Evolutionary conservation across 2,797 vertebrate genomes (phyloP).

Genomic region (Periophthalmus magnuspinnatus): DNA sequence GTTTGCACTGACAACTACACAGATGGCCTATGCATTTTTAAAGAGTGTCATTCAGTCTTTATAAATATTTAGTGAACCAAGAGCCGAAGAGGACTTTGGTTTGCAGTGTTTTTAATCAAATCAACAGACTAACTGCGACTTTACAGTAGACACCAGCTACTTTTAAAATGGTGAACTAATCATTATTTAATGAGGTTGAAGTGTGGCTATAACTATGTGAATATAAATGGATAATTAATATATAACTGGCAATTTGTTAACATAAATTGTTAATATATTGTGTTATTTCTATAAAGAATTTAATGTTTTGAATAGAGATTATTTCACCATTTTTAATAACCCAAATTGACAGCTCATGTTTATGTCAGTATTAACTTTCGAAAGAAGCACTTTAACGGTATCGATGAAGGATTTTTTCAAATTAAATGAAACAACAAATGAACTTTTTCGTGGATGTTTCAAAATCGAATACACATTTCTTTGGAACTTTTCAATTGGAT

Average conservation of each 20-base stretch:
- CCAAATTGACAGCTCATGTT: conserved; percentile 1
- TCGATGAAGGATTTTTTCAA: conserved; percentile 13
- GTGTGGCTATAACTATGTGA: not conserved
- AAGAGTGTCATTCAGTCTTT: conserved; percentile 46
- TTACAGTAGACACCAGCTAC: conserved; percentile 24
- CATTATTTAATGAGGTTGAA: conserved; percentile 26
- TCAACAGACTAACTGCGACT: conserved; percentile 14
- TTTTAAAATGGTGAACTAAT: conserved; percentile 53
- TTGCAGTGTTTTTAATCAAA: conserved; percentile 22
- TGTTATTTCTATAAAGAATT: not conserved
- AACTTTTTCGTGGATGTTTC: not conserved
- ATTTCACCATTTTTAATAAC: conserved; percentile 38
- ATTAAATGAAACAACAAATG: not conserved
- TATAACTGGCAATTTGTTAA: not conserved
- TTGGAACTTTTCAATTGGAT: not conserved
- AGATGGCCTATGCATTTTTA: conserved; percentile 68
- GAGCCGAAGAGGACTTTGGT: conserved; percentile 12
- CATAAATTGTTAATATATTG: not conserved
- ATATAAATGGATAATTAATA: conserved; percentile 4
- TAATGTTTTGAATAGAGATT: conserved; percentile 28
- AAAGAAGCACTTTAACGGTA: conserved; percentile 49
- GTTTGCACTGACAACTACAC: conserved; percentile 57
- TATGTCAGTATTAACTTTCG: conserved; percentile 54
- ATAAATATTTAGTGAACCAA: conserved; percentile 33
- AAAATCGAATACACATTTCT: conserved; percentile 19